A percentile compares a stretch with the other conserved stretches of the same genome.
phyloP scores from a whole-genome alignment of 2,113 vertebrate genomes.

The Gulo gulo region DNA sequence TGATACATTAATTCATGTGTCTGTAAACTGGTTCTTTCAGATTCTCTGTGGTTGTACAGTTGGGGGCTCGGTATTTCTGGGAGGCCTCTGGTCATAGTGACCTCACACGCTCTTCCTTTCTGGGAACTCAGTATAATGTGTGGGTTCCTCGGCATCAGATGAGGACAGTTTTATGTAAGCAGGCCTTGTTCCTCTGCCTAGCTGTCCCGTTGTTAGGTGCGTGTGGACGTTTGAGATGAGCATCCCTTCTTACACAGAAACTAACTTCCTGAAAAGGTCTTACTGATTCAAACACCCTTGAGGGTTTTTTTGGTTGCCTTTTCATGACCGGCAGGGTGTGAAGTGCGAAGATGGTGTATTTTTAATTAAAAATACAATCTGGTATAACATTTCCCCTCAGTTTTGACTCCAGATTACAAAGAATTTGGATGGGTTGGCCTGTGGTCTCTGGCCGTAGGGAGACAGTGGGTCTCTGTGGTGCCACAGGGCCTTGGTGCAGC shows the following conservation, averaged over 20 bases:
- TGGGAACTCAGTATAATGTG: neutral
- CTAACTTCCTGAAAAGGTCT: neutral
- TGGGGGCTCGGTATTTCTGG: neutral
- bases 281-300: neutral
- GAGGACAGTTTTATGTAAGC: neutral
- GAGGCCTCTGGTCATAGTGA: neutral
- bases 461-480: neutral
- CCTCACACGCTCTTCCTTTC: neutral
- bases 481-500: fast-evolving
- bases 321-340: neutral
- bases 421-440: neutral
- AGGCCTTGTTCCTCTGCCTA: neutral
- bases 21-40: neutral
- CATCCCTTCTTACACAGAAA: neutral
- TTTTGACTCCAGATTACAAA: neutral
- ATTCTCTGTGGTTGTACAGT: neutral
- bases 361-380: conserved; percentile 20
- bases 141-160: neutral
- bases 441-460: neutral
- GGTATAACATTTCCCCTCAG: neutral
- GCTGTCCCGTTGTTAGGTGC: neutral
- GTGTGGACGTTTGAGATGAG: neutral
- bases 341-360: neutral
- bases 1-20: neutral
- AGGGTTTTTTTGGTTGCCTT: neutral